Evolutionary conservation across 1,140 invertebrate species (phyloP), one percentile per base, ranked within the genome.

Genomic region (Pseudomyrmex flavicornis): DNA sequence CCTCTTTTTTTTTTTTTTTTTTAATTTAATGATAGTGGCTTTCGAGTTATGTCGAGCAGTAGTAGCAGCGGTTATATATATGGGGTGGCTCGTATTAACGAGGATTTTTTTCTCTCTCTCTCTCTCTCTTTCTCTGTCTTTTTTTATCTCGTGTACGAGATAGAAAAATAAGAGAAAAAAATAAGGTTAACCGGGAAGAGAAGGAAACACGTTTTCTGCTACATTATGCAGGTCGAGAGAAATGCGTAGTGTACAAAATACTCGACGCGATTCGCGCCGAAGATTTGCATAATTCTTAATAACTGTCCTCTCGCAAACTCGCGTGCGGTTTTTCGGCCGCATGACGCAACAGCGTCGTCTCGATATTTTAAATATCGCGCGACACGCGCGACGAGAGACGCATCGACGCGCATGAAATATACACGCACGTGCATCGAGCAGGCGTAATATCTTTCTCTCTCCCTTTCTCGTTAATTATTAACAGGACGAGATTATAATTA

Each of bases 261-360:
- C 48, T 5, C 17, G 44, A 20, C 56, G 20, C 22, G 15, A 44
- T 15, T 63, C 22, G 35, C 59, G 46, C 4, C 63, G 56, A 15
- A 13, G 82, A 65, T 88, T 80, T 84, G 54, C 74, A 82, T 83
- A 86, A 74, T 61, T 73, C 50, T 69, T 76, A 74, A 66, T 66
- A 61, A 74, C 63, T 75, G 58, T 35, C 26, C 17, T 85, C 52
- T 85, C 52, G 63, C 44, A 59, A 13, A 56, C 52, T 68, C 66
- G 72, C 59, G 17, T 85, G 65, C 65, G 22, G 10, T 82, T 86
- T 66, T 82, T 75, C 20, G 56, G 62, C 48, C 54, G 22, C 22
- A 17, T n/a, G 5, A 56, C 13, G 54, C 54, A 44, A 80, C 9
- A 54, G 35, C 50, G 22, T 80, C 20, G 35, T 20, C 48, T 17